Percentiles rank a stretch among this genome's conserved stretches.
These are phyloP conservation scores for Xiphophorus hellerii DNA, from an alignment of 2,113 vertebrate species.

Conservation along the genomic window DNA sequence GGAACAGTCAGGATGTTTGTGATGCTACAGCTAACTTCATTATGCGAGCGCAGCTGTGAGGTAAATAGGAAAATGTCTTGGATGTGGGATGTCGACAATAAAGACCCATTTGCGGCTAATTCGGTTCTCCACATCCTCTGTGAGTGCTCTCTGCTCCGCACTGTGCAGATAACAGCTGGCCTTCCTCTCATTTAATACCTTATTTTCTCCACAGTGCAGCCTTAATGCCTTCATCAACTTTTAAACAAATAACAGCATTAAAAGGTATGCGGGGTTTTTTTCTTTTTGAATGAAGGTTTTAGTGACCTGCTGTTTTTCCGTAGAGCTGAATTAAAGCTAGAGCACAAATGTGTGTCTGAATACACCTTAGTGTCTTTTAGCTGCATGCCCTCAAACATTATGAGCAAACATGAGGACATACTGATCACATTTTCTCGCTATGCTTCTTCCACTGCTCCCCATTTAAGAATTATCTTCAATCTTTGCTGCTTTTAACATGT, in stretches of 20 bases:
- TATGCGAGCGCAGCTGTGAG: conserved; percentile 7
- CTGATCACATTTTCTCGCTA: background rate
- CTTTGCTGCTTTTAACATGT: background rate
- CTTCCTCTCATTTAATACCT: conserved; percentile 37
- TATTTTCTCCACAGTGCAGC: conserved; percentile 29
- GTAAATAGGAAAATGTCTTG: conserved; percentile 26
- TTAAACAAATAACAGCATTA: conserved; percentile 31
- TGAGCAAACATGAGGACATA: background rate
- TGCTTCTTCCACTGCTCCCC: background rate
- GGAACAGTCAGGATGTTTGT: conserved; percentile 22
- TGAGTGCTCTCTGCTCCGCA: conserved; percentile 10
- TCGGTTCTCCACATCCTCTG: conserved; percentile 17
- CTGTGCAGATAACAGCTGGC: conserved; percentile 14
- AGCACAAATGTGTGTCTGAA: background rate
- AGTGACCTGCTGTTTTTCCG: background rate
- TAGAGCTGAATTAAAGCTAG: background rate
- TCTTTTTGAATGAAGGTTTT: background rate
- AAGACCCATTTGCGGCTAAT: conserved; percentile 39
- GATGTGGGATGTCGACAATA: conserved; percentile 19
- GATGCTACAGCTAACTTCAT: conserved; percentile 19
- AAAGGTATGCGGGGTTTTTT: background rate
- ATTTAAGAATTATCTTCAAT: background rate
- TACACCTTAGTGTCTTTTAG: background rate
- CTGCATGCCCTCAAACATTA: background rate
- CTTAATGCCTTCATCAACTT: conserved; percentile 46